phyloP scores from a whole-genome alignment of 1,140 invertebrate genomes.

The Atta texana region DNA sequence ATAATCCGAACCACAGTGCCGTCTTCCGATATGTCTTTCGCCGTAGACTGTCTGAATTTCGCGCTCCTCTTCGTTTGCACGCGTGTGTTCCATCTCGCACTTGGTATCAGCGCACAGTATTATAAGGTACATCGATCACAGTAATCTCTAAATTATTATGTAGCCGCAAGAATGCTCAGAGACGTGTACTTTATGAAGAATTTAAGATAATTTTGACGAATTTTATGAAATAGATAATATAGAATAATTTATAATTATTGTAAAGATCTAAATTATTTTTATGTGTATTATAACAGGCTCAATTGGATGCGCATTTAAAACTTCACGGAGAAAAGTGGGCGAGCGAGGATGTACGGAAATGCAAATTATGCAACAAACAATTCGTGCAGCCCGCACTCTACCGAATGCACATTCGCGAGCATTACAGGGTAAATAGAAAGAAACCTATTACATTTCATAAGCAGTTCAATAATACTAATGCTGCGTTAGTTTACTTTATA shows the following conservation, averaged over 20 bases:
- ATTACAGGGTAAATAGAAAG: constrained; percentile 78
- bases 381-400: constrained; percentile 82
- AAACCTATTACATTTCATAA: background rate
- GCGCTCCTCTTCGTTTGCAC: constrained; percentile 78
- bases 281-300: constrained; percentile 70
- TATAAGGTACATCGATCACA: constrained; percentile 76
- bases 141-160: background rate
- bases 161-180: background rate
- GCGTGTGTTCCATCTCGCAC: constrained; percentile 79
- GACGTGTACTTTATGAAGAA: background rate
- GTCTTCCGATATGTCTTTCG: constrained; percentile 72
- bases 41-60: constrained; percentile 79
- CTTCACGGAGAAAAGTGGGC: constrained; percentile 82
- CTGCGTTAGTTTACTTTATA: background rate
- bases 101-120: constrained; percentile 79
- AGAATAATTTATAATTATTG: background rate
- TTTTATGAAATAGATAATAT: background rate
- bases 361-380: constrained; percentile 83
- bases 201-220: background rate
- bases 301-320: constrained; percentile 81
- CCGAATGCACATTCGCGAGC: constrained; percentile 81
- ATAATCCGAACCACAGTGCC: background rate
- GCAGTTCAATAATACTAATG: background rate
- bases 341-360: constrained; percentile 80
- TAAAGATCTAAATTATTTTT: background rate